A percentile compares a stretch with the other conserved stretches of the same genome.
These are phyloP conservation scores for Tetramorium parvispinum DNA, from an alignment of 1,140 invertebrate species.

Conservation along the genomic window DNA sequence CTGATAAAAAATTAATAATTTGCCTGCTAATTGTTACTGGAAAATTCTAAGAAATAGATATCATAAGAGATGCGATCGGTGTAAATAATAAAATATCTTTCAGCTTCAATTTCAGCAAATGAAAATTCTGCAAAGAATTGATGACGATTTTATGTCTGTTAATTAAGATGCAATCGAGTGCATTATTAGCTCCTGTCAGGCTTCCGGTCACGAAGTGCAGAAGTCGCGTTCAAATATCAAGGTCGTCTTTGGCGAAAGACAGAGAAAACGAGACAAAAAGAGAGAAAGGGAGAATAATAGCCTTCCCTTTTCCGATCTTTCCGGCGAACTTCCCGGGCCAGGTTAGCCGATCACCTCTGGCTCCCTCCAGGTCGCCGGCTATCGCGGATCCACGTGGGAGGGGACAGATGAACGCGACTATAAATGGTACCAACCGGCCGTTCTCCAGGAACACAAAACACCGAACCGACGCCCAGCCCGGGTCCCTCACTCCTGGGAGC, in stretches of 20 bases:
- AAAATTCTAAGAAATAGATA: neutral
- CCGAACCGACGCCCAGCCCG: conserved; percentile 71
- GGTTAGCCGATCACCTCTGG: conserved; percentile 67
- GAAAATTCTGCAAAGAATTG: neutral
- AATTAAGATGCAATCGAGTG: neutral
- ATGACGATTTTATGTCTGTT: neutral
- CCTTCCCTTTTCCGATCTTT: conserved; percentile 64
- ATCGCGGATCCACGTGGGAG: conserved; percentile 70
- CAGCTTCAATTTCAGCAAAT: neutral
- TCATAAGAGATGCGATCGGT: neutral
- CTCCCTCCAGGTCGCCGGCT: conserved; percentile 73
- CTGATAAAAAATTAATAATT: neutral
- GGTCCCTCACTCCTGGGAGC: conserved; percentile 64
- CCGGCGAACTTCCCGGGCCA: conserved; percentile 58
- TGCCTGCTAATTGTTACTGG: neutral
- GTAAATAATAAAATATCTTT: neutral
- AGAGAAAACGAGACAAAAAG: neutral
- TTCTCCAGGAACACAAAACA: conserved; percentile 83
- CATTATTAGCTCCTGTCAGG: neutral
- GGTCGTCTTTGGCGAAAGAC: conserved; percentile 67
- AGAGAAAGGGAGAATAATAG: conserved; percentile 54
- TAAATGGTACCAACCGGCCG: conserved; percentile 81
- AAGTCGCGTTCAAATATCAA: conserved; percentile 78
- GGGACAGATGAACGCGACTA: conserved; percentile 79
- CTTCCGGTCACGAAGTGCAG: conserved; percentile 62